Evolutionary conservation across 2,113 vertebrate species (phyloP), one percentile per base, ranked within the genome.

Genomic region (Rhodinocichla rosea): DNA sequence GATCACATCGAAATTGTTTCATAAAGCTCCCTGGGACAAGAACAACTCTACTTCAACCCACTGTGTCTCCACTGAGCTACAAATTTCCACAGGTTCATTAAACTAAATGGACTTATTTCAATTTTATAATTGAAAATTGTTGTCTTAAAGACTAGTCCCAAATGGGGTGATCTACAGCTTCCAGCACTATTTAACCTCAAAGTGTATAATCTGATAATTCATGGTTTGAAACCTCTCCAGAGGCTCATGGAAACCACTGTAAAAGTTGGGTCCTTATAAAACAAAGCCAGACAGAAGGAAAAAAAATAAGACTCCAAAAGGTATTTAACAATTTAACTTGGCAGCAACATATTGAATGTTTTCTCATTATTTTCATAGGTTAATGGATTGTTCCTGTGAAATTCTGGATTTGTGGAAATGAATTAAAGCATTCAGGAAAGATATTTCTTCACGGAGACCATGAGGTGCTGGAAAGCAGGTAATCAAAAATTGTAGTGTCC

Each of bases 51-150:
- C 33, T 57, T 28, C 42, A 65, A 62, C n/a, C 37, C 33, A 27
- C 21, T 18, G 60, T 27, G 52, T 44, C 79, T 89, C 33, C 12
- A 13, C 21, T 2, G 28, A 62, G 83, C 44, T 10, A 13, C 70
- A 71, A 6, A 56, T 33, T 92, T 92, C 92, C 60, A 75, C 42
- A 80, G 35, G 28, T 93, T 93, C 92, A 94, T 96, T 92, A 95
- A 95, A 87, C 65, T 73, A 94, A 90, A 84, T 13, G n/a, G 84
- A 84, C 39, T 91, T 91, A 95, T 92, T 96, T 97, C 80, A 95
- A 87, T 96, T 96, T 95, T 96, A 87, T 97, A 96, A 97, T 97
- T 96, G 94, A 97, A 97, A 96, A 87, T 35, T 94, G 92, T 92
- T 95, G 83, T 95, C 89, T 97, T 73, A 62, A 81, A 95, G 81